These are phyloP conservation scores for Mormyrops boulengeri DNA, from an alignment of 2,797 vertebrate species.

Conservation along the genomic window DNA sequence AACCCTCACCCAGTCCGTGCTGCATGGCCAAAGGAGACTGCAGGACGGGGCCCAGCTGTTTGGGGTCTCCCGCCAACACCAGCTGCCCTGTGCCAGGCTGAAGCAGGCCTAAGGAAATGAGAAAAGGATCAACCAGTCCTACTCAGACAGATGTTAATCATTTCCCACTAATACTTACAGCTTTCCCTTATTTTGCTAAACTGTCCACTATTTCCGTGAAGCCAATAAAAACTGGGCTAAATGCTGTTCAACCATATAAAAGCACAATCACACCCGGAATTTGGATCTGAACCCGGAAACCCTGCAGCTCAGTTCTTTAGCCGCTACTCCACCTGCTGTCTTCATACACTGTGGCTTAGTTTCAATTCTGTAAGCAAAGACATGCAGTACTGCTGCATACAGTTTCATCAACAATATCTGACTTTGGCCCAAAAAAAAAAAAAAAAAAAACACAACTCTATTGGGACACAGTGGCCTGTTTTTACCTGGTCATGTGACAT, in stretches of 20 bases:
- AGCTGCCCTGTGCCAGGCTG: slow-evolving; percentile 66
- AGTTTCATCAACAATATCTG: background rate
- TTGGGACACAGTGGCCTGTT: background rate
- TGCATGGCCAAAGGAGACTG: slow-evolving; percentile 67
- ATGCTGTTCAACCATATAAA: background rate
- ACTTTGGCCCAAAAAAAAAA: background rate
- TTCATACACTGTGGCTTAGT: background rate
- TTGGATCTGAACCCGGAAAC: background rate
- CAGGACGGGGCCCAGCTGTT: slow-evolving; percentile 81
- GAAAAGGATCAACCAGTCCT: background rate
- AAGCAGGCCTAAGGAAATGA: slow-evolving; percentile 51
- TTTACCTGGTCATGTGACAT: background rate
- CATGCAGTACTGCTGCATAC: background rate
- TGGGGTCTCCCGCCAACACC: slow-evolving; percentile 85
- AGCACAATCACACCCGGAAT: background rate
- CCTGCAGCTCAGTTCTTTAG: background rate
- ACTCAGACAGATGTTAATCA: background rate
- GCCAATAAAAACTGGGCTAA: background rate
- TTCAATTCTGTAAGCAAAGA: background rate
- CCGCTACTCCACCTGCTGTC: background rate
- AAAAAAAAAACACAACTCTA: background rate
- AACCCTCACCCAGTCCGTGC: slow-evolving; percentile 68
- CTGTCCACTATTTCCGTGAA: background rate
- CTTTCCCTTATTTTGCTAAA: background rate
- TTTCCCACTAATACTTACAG: background rate